Percentiles rank a stretch among this genome's conserved stretches.
These are phyloP conservation scores for Odobenus rosmarus DNA, from an alignment of 2,113 vertebrate genomes.

Conservation along the genomic window DNA sequence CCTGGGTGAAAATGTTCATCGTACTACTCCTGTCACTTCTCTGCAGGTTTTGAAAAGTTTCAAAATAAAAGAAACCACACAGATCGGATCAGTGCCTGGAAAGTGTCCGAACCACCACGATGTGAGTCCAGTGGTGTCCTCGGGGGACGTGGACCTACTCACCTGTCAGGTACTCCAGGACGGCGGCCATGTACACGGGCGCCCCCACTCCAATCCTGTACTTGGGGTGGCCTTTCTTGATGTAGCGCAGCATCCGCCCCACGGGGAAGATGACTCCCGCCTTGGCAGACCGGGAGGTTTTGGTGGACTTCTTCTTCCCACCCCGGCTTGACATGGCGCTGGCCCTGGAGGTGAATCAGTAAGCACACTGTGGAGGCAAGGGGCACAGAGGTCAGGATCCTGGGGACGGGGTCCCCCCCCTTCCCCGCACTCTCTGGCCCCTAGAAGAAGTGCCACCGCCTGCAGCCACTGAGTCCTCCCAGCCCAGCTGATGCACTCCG, in stretches of 20 bases:
- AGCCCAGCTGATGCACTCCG: background rate
- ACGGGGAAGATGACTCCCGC: conserved; percentile 99
- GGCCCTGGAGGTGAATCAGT: conserved; percentile 72
- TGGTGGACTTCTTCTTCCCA: conserved; percentile 97
- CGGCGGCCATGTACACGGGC: conserved; percentile 97
- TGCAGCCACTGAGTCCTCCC: fast-evolving
- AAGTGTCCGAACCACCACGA: background rate
- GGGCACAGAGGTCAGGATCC: background rate
- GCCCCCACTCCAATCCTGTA: conserved; percentile 97
- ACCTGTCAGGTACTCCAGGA: conserved; percentile 98
- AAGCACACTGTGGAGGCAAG: conserved; percentile 75
- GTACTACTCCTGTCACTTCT: background rate
- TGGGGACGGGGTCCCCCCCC: fast-evolving
- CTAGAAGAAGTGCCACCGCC: background rate
- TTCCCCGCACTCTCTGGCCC: background rate
- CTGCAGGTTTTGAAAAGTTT: background rate
- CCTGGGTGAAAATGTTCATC: background rate
- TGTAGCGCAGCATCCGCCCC: conserved; percentile 98
- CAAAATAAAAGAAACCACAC: background rate
- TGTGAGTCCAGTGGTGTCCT: too few species aligned
- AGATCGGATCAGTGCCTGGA: background rate
- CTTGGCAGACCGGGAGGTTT: conserved; percentile 96
- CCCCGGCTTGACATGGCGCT: conserved; percentile 96
- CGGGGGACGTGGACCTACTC: conserved; percentile 66
- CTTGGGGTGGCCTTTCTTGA: conserved; percentile 96